These are phyloP conservation scores for Meghimatium bilineatum DNA, from an alignment of 2,888 invertebrate species.

Conservation along the genomic window DNA sequence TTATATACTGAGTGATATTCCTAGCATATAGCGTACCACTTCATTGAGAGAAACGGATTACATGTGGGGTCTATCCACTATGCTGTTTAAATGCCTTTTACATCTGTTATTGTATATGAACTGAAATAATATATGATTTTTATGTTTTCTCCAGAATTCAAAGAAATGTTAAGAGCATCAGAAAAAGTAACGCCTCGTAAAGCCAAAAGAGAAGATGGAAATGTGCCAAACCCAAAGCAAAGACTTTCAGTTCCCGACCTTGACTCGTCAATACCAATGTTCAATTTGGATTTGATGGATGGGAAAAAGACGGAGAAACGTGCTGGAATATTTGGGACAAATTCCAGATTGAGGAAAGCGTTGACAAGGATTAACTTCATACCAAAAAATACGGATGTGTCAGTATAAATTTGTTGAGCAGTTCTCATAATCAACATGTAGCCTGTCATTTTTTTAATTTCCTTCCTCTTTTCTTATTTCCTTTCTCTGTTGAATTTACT, in stretches of 20 bases:
- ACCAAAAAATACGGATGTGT: slow-evolving; percentile 71
- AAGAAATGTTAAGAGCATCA: slow-evolving; percentile 85
- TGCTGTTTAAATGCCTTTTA: no score
- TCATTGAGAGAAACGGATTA: no score
- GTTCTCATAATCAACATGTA: no score
- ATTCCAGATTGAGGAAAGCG: slow-evolving; percentile 90
- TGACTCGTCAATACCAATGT: slow-evolving; percentile 78
- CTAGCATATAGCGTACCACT: no score
- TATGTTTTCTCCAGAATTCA: slow-evolving; percentile 79
- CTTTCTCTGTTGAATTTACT: no score
- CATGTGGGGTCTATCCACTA: no score
- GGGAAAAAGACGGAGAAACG: slow-evolving; percentile 77
- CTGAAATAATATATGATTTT: not conserved
- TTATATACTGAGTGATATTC: no score
- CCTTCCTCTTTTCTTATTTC: no score
- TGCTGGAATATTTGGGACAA: slow-evolving; percentile 86
- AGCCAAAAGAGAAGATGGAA: slow-evolving; percentile 84
- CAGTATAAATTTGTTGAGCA: slow-evolving; percentile 30
- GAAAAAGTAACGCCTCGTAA: slow-evolving; percentile 86
- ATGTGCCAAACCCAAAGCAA: slow-evolving; percentile 80
- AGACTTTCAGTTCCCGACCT: slow-evolving; percentile 85
- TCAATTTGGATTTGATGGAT: slow-evolving; percentile 27
- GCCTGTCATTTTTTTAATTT: no score
- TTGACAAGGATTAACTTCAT: slow-evolving; percentile 87
- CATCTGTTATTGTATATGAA: not conserved